phyloP scores from a whole-genome alignment of 92 coral and sea anemone species.

The Blastomussa wellsi region DNA sequence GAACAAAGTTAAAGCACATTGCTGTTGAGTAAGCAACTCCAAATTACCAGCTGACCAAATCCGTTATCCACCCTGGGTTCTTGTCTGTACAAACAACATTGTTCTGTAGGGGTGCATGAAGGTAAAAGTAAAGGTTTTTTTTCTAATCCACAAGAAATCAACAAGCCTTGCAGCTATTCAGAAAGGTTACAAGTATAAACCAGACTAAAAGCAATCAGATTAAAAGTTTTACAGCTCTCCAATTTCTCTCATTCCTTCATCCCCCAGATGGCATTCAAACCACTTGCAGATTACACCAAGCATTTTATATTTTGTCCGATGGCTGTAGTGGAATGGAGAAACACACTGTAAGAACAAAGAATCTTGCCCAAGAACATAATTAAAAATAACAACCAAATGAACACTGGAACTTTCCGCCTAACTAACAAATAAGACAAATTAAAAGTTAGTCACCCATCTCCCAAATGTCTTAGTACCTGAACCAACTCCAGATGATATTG shows the following conservation, averaged over 20 bases:
- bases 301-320: background rate
- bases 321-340: background rate
- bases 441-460: too few relatives aligned
- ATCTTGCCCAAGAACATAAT: background rate
- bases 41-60: too few relatives aligned
- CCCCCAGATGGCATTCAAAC: background rate
- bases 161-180: background rate
- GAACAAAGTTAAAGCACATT: background rate
- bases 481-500: slow-evolving; percentile 88
- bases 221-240: too few relatives aligned
- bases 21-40: background rate
- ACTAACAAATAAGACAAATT: too few relatives aligned
- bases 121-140: background rate
- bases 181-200: too few relatives aligned
- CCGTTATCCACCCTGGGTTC: background rate
- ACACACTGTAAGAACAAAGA: background rate
- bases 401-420: background rate
- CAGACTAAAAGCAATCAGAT: too few relatives aligned
- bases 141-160: background rate
- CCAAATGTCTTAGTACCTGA: slow-evolving; percentile 78
- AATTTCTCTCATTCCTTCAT: background rate
- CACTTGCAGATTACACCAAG: background rate
- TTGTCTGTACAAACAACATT: background rate
- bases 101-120: background rate
- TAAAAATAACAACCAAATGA: too few relatives aligned